phyloP scores from a whole-genome alignment of 1,140 invertebrate species.

The Nylanderia fulva region DNA sequence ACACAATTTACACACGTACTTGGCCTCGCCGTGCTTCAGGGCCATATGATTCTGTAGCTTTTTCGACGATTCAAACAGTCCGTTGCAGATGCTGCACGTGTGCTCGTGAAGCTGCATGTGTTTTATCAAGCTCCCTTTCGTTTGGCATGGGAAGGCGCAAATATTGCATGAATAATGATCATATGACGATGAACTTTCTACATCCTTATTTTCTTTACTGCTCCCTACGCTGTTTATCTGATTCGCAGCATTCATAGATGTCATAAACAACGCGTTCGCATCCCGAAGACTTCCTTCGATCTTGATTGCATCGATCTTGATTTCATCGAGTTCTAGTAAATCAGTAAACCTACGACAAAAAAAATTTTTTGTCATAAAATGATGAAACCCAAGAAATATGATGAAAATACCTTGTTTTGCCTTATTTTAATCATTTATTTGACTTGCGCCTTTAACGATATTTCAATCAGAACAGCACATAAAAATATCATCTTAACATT shows the following conservation, averaged over 20 bases:
- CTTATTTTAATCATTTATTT: slow-evolving; percentile 18
- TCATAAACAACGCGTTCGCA: slow-evolving; percentile 18
- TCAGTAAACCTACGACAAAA: slow-evolving; percentile 45
- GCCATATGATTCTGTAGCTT: slow-evolving; percentile 36
- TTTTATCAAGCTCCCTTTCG: slow-evolving; percentile 20
- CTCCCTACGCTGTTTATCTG: background rate
- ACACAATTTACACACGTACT: slow-evolving; percentile 31
- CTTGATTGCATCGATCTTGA: slow-evolving; percentile 32
- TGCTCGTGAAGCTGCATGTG: slow-evolving; percentile 38
- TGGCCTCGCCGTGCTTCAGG: slow-evolving; percentile 33
- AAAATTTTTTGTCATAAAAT: slow-evolving; percentile 19
- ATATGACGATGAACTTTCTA: background rate
- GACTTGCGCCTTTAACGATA: background rate
- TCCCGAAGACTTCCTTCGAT: background rate
- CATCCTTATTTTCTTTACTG: slow-evolving; percentile 6
- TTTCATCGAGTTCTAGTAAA: slow-evolving; percentile 29
- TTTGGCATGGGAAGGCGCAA: slow-evolving; percentile 30
- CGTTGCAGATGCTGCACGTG: slow-evolving; percentile 18
- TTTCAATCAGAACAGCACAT: background rate
- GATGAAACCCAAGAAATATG: background rate
- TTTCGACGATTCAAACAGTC: background rate
- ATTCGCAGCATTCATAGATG: background rate
- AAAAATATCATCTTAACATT: slow-evolving; percentile 3
- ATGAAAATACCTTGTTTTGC: slow-evolving; percentile 13
- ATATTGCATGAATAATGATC: slow-evolving; percentile 19